Base-by-base conservation (phyloP, 1,140 invertebrate genomes). In the Drosophila varians region DNA sequence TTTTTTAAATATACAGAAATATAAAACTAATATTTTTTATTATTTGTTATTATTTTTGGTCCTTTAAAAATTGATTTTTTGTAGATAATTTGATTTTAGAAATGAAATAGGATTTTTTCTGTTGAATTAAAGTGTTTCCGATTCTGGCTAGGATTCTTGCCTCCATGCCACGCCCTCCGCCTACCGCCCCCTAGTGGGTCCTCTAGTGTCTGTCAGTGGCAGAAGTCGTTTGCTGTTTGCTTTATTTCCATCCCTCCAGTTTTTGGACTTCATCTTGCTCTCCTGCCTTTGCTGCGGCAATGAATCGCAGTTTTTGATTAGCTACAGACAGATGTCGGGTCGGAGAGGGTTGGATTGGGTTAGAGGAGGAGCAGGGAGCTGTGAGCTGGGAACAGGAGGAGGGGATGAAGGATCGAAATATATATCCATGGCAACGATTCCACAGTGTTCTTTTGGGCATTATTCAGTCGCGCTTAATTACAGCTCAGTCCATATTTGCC, bases 291-390 rank as follows among this genome's bases (percentile, higher is more conserved):
- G 16, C 61, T 62, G 70, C 71, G 47, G 61, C 71, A 53, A 84
- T 80, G 76, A 86, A 86, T 87, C 76, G 77, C 80, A 76, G 68
- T 87, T 86, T 84, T 87, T 86, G 80, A 86, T 86, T 87, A 86
- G 77, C 76, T 72, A 54, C 74, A 64, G 62, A 58, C 64, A 72
- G 60, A 65, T 57, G 46, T 58, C 23, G 45, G 42, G 2, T 3
- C 12, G 16, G 45, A 48, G 48, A 19, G 5, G 21, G 23, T 11
- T 51, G 26, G 11, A 4, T 14, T 38, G 36, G 36, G 14, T 38
- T 6, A 38, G 36, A 9, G 9, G 14, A 4, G n/a, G n/a, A n/a
- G n/a, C n/a, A n/a, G n/a, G n/a, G n/a, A n/a, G n/a, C n/a, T n/a
- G n/a, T n/a, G n/a, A n/a, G n/a, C n/a, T n/a, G n/a, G n/a, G n/a